Base-by-base conservation (phyloP, 2,888 invertebrate species). In the Tigriopus californicus region DNA sequence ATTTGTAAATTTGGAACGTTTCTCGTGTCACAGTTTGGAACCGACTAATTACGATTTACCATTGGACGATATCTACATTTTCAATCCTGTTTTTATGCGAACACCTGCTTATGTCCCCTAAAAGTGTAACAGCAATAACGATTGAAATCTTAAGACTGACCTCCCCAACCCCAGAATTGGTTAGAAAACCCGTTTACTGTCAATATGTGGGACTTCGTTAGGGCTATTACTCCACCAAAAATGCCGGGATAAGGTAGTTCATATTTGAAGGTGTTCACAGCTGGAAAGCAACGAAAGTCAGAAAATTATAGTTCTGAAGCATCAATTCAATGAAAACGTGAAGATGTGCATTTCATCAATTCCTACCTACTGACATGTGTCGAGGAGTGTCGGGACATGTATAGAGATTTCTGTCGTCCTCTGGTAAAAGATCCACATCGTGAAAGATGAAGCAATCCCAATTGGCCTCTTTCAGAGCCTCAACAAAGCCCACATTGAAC, bases 81-180 rank as follows among this genome's bases (percentile, higher is more conserved):
- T n/a, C n/a, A n/a, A n/a, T n/a, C n/a, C n/a, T n/a, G n/a, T n/a
- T n/a, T n/a, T n/a, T n/a, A n/a, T n/a, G n/a, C n/a, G n/a, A n/a
- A n/a, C n/a, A n/a, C n/a, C n/a, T n/a, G n/a, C n/a, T n/a, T n/a
- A n/a, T n/a, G n/a, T n/a, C n/a, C n/a, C n/a, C n/a, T n/a, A n/a
- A n/a, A n/a, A n/a, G n/a, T n/a, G n/a, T n/a, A n/a, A n/a, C n/a
- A n/a, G n/a, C n/a, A n/a, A n/a, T n/a, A n/a, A n/a, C n/a, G n/a
- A n/a, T n/a, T n/a, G n/a, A n/a, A n/a, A 33, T 33, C 3, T 33
- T 33, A 5, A 33, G 33, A 3, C 33, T 97, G 95, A 1, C 89
- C 94, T 11, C 95, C 95, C 95, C 95, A 95, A 13, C 95, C 95
- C 86, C 92, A 95, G 72, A 86, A 97, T 61, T 84, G 83, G 65